Evolutionary conservation across 2,797 vertebrate species (phyloP).

Genomic region (Sylvilagus floridanus): DNA sequence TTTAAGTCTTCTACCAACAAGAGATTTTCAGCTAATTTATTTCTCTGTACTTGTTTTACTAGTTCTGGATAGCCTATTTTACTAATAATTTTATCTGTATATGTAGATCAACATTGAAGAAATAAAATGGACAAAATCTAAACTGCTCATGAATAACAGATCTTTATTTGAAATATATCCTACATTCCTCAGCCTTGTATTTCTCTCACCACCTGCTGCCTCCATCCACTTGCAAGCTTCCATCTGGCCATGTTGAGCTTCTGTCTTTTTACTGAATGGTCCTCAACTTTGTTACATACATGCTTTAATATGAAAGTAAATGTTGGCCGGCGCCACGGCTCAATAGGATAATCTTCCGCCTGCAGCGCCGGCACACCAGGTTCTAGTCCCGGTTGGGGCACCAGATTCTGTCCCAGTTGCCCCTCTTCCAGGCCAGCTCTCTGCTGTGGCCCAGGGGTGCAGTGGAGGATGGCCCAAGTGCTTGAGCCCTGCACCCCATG

Average conservation of each 20-base stretch:
- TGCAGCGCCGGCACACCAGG: too few relatives aligned
- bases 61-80: neutral
- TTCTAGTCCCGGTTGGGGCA: too few relatives aligned
- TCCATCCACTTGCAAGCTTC: neutral
- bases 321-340: too few relatives aligned
- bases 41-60: neutral
- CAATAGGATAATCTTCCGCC: too few relatives aligned
- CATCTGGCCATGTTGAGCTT: neutral
- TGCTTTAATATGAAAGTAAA: neutral
- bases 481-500: too few relatives aligned
- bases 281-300: neutral
- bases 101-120: neutral
- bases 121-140: neutral
- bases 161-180: neutral
- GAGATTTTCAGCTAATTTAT: neutral
- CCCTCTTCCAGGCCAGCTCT: too few relatives aligned
- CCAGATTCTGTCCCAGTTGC: too few relatives aligned
- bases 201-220: neutral
- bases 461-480: too few relatives aligned
- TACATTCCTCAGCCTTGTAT: neutral
- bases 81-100: neutral
- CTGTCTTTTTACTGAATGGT: neutral
- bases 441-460: too few relatives aligned
- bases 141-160: neutral
- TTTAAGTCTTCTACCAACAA: neutral